A percentile compares a stretch with the other conserved stretches of the same genome.
Conservation (phyloP, 2,888 invertebrate species). For the Linnaemya vulpina region DNA sequence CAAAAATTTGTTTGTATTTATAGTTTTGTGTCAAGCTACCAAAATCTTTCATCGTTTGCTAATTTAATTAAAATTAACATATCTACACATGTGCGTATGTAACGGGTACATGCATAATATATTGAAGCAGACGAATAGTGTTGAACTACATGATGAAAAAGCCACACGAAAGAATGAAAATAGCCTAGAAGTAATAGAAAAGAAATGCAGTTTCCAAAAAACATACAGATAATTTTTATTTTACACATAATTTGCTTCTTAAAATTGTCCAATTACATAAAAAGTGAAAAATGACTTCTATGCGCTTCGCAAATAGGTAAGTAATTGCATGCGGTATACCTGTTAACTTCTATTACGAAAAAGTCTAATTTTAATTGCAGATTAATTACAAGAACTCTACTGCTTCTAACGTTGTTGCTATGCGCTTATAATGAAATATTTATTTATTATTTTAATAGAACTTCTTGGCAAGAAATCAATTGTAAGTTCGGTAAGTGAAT, state of each 20-base stretch:
- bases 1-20: too few relatives aligned
- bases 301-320: slow-evolving; percentile 73
- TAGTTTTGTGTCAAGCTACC: too few relatives aligned
- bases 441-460: slow-evolving; percentile 80
- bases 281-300: slow-evolving; percentile 69
- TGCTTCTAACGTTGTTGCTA: slow-evolving; percentile 78
- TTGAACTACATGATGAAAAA: slow-evolving; percentile 15
- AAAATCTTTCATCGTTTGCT: slow-evolving; percentile 41
- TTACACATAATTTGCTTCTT: slow-evolving; percentile 61
- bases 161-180: slow-evolving; percentile 35
- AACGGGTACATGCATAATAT: slow-evolving; percentile 33
- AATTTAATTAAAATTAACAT: slow-evolving; percentile 64
- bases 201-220: slow-evolving; percentile 54
- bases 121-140: slow-evolving; percentile 41
- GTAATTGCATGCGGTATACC: slow-evolving; percentile 10
- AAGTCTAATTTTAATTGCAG: slow-evolving; percentile 72
- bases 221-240: slow-evolving; percentile 46
- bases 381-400: slow-evolving; percentile 77
- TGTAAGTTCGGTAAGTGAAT: slow-evolving; percentile 80
- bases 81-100: not conserved
- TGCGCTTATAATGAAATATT: slow-evolving; percentile 80
- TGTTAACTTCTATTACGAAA: not conserved
- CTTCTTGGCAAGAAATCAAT: slow-evolving; percentile 80
- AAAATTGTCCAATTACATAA: slow-evolving; percentile 14
- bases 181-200: slow-evolving; percentile 49